Conservation (phyloP, 2,113 vertebrate species). For the Nematolebias whitei region DNA sequence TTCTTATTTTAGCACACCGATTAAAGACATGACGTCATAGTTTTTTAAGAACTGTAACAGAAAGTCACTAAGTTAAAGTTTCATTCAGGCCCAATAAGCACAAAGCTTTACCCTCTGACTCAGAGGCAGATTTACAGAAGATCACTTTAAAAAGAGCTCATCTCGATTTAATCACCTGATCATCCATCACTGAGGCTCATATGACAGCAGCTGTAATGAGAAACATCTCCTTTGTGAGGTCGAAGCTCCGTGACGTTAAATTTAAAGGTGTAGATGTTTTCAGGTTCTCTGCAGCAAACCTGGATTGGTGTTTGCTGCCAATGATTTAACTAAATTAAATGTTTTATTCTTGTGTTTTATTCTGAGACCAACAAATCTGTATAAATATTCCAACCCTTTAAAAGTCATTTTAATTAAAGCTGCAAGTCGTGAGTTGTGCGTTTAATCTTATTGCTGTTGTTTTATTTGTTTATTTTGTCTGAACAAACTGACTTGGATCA, state of each 20-base stretch:
- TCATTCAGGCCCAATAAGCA: not conserved
- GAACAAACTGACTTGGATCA: not conserved
- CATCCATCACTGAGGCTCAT: conserved; percentile 34
- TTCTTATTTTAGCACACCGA: no score
- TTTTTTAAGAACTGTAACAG: no score
- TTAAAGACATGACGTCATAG: no score
- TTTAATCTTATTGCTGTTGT: not conserved
- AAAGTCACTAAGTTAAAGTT: not conserved
- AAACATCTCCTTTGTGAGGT: conserved; percentile 4
- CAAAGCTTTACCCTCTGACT: no score
- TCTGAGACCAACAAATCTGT: not conserved
- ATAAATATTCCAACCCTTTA: not conserved
- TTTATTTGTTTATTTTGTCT: no score
- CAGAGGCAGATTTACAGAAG: not conserved
- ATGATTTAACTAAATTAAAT: not conserved
- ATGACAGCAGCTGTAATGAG: conserved; percentile 24
- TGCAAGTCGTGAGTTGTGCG: conserved; percentile 3
- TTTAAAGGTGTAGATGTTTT: not conserved
- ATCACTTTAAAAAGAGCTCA: conserved; percentile 22
- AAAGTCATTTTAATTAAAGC: conserved; percentile 20
- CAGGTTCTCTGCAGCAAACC: not conserved
- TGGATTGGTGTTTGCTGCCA: not conserved
- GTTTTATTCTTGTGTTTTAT: not conserved
- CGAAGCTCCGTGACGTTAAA: not conserved
- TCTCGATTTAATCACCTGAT: conserved; percentile 33